Evolutionary conservation across 1,140 invertebrate species (phyloP), one percentile per base, ranked within the genome.

Genomic region (Lucilia sericata): DNA sequence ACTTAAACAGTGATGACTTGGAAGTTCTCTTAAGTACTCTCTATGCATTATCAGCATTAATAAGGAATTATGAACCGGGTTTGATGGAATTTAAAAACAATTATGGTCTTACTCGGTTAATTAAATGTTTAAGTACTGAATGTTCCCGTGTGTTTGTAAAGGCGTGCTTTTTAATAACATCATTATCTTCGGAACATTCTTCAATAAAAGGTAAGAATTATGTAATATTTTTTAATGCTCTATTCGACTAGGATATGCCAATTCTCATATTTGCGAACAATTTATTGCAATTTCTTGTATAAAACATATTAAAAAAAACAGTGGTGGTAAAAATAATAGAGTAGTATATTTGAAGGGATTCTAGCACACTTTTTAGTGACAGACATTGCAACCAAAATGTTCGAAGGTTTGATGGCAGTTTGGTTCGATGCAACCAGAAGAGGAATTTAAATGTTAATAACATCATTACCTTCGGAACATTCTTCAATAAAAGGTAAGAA

Each of bases 31-130:
- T 92, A 13, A 95, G 95, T 89, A 92, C 93, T 21, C 84, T 95
- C 0, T 94, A 94, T 88, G 94, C 94, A 51, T 86, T 95, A 75
- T 95, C 94, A 82, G 94, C 94, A 94, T 90, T 90, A 89, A 90
- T 87, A 30, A 76, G 85, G 49, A 85, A 85, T 74, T 86, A 83
- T 83, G 84, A 86, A 74, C 85, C 84, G n/a, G 83, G 51, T 17
- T 34, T 84, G 12, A 30, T 25, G 8, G 80, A 78, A 30, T 86
- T 85, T 36, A 70, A 86, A 21, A 83, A 83, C 19, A 75, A 75
- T 34, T 78, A 80, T 84, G 86, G 86, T 25, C 76, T 87, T 9
- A 49, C 84, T 9, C 70, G 25, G 14, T 30, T 87, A 19, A 42
- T 87, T 34, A 42, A 36, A 0, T 84, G 85, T 51, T 65, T 87